These are phyloP conservation scores for Lottia scabra DNA, from an alignment of 2,888 invertebrate species.

Conservation along the genomic window DNA sequence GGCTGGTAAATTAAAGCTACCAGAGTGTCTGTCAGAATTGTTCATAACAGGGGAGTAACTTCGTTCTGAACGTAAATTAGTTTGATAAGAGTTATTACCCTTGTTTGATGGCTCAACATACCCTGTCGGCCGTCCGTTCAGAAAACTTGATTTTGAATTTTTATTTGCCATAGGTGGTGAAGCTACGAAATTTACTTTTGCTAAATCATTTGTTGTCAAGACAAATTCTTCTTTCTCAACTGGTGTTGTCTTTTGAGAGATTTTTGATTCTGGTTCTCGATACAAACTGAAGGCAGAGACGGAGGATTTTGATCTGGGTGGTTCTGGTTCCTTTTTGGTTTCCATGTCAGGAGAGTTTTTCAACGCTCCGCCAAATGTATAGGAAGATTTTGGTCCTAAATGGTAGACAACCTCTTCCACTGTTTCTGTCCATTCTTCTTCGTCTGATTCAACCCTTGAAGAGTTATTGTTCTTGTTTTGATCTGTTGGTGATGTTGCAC, in stretches of 20 bases:
- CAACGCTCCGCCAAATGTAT: slow-evolving; percentile 27
- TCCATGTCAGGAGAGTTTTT: slow-evolving; percentile 37
- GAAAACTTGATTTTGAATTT: slow-evolving; percentile 2
- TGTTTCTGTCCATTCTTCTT: slow-evolving; percentile 37
- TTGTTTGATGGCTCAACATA: slow-evolving; percentile 9
- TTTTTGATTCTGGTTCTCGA: background rate
- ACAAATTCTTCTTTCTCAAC: slow-evolving; percentile 54
- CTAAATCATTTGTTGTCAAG: slow-evolving; percentile 53
- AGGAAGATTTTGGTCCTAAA: slow-evolving; percentile 26
- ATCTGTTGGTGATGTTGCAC: too few relatives aligned
- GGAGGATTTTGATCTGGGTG: slow-evolving; percentile 11
- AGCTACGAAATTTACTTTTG: slow-evolving; percentile 28
- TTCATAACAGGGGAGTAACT: slow-evolving; percentile 20
- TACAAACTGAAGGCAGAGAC: background rate
- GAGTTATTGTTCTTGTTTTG: slow-evolving; percentile 11
- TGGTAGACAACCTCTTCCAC: slow-evolving; percentile 32
- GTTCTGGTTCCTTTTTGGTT: slow-evolving; percentile 31
- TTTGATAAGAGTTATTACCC: background rate
- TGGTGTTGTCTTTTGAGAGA: background rate
- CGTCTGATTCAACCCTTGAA: slow-evolving; percentile 27
- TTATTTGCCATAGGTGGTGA: background rate
- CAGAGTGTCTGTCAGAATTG: slow-evolving; percentile 31
- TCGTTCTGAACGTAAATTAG: background rate
- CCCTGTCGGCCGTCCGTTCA: background rate
- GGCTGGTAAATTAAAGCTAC: slow-evolving; percentile 37